phyloP scores from a whole-genome alignment of 2,797 vertebrate species.

The Sphaeramia orbicularis region DNA sequence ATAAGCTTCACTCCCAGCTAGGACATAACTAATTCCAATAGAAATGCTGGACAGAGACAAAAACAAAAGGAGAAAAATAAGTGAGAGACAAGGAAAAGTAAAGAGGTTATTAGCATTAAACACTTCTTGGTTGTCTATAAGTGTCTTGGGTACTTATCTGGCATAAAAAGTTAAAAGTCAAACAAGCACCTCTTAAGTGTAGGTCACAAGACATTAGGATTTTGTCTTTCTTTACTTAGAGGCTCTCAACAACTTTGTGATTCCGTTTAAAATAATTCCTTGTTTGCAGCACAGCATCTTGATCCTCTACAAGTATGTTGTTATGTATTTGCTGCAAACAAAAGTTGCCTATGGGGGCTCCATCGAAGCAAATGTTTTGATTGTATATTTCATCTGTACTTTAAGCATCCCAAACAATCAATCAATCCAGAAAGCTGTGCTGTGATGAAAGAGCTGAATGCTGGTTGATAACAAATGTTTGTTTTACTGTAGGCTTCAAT shows the following conservation, averaged over 20 bases:
- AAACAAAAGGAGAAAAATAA: not conserved
- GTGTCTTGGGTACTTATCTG: conserved; percentile 11
- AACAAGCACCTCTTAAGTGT: not conserved
- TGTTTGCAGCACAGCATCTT: conserved; percentile 25
- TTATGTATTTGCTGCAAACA: conserved; percentile 38
- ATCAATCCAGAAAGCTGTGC: conserved; percentile 22
- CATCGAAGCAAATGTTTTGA: conserved; percentile 30
- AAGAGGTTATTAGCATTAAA: conserved; percentile 14
- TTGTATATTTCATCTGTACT: conserved; percentile 19
- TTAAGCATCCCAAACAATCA: conserved; percentile 16
- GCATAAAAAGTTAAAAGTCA: conserved; percentile 21
- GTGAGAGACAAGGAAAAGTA: not conserved
- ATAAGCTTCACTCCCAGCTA: conserved; percentile 83
- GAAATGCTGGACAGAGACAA: conserved; percentile 72
- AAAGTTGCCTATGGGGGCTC: conserved; percentile 31
- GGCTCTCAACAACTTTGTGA: conserved; percentile 13
- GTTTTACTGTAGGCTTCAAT: conserved; percentile 28
- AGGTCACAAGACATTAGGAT: conserved; percentile 25
- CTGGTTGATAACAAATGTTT: conserved; percentile 3
- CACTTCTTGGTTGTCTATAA: conserved; percentile 13
- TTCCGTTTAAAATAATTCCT: conserved; percentile 31
- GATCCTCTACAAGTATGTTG: conserved; percentile 29
- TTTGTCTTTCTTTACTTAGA: conserved; percentile 17
- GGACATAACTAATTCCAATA: conserved; percentile 82
- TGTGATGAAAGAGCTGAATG: conserved; percentile 12